phyloP scores from a whole-genome alignment of 2,888 invertebrate species.

The Andricus quercusramuli region DNA sequence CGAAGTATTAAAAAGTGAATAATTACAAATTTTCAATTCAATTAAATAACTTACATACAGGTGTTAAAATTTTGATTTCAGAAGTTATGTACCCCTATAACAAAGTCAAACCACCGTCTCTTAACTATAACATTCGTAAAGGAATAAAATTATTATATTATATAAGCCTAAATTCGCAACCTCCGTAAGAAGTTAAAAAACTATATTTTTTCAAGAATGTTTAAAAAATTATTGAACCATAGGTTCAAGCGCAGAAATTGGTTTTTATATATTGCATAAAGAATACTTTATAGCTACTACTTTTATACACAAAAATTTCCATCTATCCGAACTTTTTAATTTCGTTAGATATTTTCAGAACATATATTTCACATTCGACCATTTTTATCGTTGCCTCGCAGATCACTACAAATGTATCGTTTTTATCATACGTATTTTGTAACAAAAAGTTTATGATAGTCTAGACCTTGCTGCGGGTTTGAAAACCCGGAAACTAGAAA shows the following conservation, averaged over 20 bases:
- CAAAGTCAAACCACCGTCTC: background rate
- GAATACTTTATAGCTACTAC: background rate
- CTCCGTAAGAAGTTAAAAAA: background rate
- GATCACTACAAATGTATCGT: slow-evolving; percentile 5
- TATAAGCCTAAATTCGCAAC: background rate
- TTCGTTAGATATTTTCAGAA: background rate
- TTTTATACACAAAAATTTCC: background rate
- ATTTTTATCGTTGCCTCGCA: slow-evolving; percentile 2
- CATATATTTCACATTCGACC: slow-evolving; percentile 1
- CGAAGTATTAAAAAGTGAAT: no score
- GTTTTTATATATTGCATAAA: background rate
- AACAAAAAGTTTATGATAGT: slow-evolving; percentile 40
- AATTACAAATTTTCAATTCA: no score
- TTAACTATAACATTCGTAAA: background rate
- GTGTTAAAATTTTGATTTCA: no score
- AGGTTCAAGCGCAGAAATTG: background rate
- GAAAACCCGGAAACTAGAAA: slow-evolving; percentile 9
- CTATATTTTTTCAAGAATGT: background rate
- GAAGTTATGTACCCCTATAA: no score
- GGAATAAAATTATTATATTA: background rate
- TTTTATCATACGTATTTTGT: slow-evolving; percentile 28
- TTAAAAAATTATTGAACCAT: background rate
- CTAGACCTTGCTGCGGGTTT: slow-evolving; percentile 40
- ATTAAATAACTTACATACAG: no score
- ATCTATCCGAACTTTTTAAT: background rate